phyloP scores from a whole-genome alignment of 2,888 invertebrate genomes.

The Drosophila melanosoma region DNA sequence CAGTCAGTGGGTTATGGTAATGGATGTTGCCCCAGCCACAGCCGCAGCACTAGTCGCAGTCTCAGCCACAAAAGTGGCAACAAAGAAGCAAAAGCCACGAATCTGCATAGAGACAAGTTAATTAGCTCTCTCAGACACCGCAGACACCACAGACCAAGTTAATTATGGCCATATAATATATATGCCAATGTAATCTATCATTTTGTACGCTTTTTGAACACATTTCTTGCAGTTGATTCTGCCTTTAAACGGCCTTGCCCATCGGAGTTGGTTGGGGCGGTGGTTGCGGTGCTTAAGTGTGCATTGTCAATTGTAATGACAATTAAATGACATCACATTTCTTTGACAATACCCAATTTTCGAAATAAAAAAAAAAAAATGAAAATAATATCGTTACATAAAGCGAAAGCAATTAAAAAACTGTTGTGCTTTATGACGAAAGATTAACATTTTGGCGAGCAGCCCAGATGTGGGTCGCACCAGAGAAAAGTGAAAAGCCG shows the following conservation, averaged over 20 bases:
- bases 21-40: constrained; percentile 38
- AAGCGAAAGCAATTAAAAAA: constrained; percentile 68
- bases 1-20: constrained; percentile 73
- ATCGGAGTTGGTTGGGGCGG: too few relatives aligned
- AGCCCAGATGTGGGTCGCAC: constrained; percentile 58
- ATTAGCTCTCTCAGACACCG: constrained; percentile 53
- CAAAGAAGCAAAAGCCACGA: constrained; percentile 6
- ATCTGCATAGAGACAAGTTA: constrained; percentile 60
- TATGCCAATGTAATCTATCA: constrained; percentile 71
- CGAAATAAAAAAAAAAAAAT: constrained; percentile 18
- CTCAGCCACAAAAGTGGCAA: neutral
- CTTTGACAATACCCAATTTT: constrained; percentile 46
- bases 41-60: constrained; percentile 23
- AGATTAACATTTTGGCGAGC: constrained; percentile 61
- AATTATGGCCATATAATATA: constrained; percentile 59
- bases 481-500: constrained; percentile 56
- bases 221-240: constrained; percentile 68
- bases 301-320: constrained; percentile 53
- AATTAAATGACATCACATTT: constrained; percentile 67
- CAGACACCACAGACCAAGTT: constrained; percentile 46
- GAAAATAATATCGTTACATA: constrained; percentile 45
- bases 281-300: constrained; percentile 1
- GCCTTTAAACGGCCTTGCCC: constrained; percentile 47
- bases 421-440: constrained; percentile 50
- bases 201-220: constrained; percentile 70